Evolutionary conservation across 2,888 invertebrate genomes (phyloP), one percentile per base, ranked within the genome.

Genomic region (Ophonus ardosiacus): DNA sequence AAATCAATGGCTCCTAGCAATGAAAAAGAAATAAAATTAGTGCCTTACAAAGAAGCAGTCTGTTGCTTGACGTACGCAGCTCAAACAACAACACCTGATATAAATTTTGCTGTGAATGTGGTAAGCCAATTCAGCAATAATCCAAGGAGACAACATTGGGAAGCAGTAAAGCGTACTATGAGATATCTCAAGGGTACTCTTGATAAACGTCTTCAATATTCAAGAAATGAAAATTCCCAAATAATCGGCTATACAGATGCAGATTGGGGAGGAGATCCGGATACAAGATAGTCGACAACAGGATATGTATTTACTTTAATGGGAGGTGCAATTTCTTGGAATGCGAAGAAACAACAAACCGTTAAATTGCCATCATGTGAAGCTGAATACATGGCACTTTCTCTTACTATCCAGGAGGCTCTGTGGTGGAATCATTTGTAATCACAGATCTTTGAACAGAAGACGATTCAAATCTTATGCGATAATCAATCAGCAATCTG

Each of bases 351-450:
- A 82, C 88, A 87, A 85, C 81, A 31, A 43, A 87, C 87, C 63
- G 88, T 89, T n/a, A 88, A 88, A 0, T 65, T 88, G 13, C 89
- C 88, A 0, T 88, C 88, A 0, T 87, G 87, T 6, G 88, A 89
- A 65, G 87, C 88, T 0, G 88, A 89, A 80, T 89, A 89, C 63
- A 88, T 89, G 76, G 86, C 88, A 8, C 78, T 88, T 18, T 85
- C 87, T 7, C 86, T 87, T 4, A 87, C 88, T 0, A 85, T 57
- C 15, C 56, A 88, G 86, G 88, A 88, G 61, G 85, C 87, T 6
- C 65, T 87, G 15, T 87, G 88, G 86, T 57, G 88, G 38, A 63
- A 86, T 74, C 57, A 86, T 17, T 78, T 85, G 13, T 18, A 74
- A 31, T 17, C 71, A 18, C 82, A 83, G 65, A 31, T 57, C n/a